These are phyloP conservation scores for Gobio gobio DNA, from an alignment of 2,113 vertebrate species.

Conservation along the genomic window DNA sequence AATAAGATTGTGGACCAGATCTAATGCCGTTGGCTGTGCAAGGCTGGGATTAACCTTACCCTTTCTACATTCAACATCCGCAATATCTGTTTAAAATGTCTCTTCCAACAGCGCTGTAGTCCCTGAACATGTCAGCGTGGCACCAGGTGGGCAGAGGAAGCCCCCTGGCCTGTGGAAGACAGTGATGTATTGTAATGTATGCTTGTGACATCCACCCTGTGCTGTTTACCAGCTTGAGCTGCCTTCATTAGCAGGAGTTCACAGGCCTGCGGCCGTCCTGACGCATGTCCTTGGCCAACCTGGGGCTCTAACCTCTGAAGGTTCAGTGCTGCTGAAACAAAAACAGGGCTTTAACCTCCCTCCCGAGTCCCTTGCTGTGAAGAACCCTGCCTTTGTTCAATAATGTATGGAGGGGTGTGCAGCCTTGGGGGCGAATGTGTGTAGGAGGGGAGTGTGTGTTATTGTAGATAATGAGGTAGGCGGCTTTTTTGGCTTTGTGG, in stretches of 20 bases:
- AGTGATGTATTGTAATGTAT: conserved; percentile 86
- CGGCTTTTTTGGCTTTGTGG: background rate
- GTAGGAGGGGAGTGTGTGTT: conserved; percentile 23
- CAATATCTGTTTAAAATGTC: background rate
- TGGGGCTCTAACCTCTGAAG: conserved; percentile 72
- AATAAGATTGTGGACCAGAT: background rate
- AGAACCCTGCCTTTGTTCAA: conserved; percentile 64
- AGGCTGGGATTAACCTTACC: background rate
- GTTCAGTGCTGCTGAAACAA: conserved; percentile 67
- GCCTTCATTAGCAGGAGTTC: conserved; percentile 82
- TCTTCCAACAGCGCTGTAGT: background rate
- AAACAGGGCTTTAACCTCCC: conserved; percentile 57
- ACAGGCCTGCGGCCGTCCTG: conserved; percentile 74
- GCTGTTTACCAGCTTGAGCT: conserved; percentile 80
- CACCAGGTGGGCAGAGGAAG: conserved; percentile 64
- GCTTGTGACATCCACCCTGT: conserved; percentile 76
- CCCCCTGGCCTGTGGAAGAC: conserved; percentile 72
- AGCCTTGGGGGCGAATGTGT: conserved; percentile 45
- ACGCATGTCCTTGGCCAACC: conserved; percentile 81
- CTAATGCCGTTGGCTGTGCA: background rate
- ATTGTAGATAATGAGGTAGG: conserved; percentile 29
- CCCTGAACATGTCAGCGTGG: conserved; percentile 34
- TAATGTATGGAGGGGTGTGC: conserved; percentile 64
- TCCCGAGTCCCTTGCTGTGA: conserved; percentile 54
- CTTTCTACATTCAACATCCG: conserved; percentile 2